Evolutionary conservation across 2,888 invertebrate genomes (phyloP), one percentile per base, ranked within the genome.

Genomic region (Epirrhoe alternata): DNA sequence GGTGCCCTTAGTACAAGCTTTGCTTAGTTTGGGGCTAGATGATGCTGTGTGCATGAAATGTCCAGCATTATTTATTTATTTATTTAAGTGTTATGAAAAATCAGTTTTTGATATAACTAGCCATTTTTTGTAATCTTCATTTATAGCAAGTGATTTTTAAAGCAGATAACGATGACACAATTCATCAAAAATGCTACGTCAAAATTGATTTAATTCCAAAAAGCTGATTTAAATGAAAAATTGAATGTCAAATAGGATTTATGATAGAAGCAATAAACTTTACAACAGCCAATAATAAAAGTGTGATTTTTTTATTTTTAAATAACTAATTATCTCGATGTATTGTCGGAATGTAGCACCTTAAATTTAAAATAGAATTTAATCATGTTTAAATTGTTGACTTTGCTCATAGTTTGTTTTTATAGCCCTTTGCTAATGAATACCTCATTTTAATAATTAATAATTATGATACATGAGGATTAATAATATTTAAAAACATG

Each of bases 171-270:
- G 12, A 51, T 51, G 30, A 51, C 30, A 51, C 51, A 30, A 51
- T 24, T 24, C 30, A 24, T 12, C 51, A 51, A 30, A 24, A 51
- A 30, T 51, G 30, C 51, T 12, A 12, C 12, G 12, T 42, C 51
- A 24, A 30, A 10, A 51, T 8, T 51, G 8, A 51, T 24, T 24
- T 51, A 51, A 24, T n/a, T n/a, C 51, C 30, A 12, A 51, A 50
- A 24, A 51, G n/a, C 6, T 59, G 38, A 42, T 51, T 59, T 7
- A 38, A 12, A 54, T 42, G 17, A 12, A 5, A 55, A 42, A 55
- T 61, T 61, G 55, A 55, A 61, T 55, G 55, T 55, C 55, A 61
- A 49, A 35, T 49, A 14, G 14, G 24, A 55, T 61, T 61, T 61
- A 61, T 50, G 50, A 55, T 55, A 10, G 10, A 5, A 12, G 8